phyloP scores from a whole-genome alignment of 2,888 invertebrate species.

The Ectobius pallidus region DNA sequence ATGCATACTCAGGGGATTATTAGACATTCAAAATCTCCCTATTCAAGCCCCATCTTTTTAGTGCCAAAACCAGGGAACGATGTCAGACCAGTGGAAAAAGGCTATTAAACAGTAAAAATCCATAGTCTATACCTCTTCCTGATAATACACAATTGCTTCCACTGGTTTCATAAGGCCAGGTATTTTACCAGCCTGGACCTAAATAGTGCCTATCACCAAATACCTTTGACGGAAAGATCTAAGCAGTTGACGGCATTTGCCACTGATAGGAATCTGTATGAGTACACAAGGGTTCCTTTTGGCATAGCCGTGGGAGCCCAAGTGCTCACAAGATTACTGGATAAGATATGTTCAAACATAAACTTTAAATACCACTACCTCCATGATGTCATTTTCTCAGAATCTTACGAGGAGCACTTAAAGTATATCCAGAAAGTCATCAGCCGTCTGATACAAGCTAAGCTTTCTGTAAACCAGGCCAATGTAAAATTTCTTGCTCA shows the following conservation, averaged over 20 bases:
- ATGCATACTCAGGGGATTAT: no score
- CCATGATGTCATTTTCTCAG: background rate
- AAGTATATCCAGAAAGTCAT: background rate
- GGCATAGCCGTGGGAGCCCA: background rate
- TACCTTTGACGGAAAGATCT: background rate
- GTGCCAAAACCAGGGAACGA: background rate
- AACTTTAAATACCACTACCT: background rate
- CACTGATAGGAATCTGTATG: no score
- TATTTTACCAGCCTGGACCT: background rate
- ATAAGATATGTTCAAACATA: background rate
- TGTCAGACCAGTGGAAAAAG: background rate
- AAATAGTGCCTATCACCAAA: background rate
- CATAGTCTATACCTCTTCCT: background rate
- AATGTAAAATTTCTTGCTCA: background rate
- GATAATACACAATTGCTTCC: no score
- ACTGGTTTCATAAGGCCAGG: no score
- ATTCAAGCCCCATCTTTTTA: background rate
- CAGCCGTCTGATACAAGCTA: background rate
- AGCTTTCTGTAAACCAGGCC: background rate
- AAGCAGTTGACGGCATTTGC: background rate
- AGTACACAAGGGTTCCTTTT: background rate
- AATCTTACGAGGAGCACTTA: no score
- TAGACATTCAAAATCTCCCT: no score
- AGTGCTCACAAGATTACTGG: background rate
- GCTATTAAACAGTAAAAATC: background rate